Evolutionary conservation across 2,888 invertebrate genomes (phyloP).

Genomic region (Peribatodes rhomboidaria): DNA sequence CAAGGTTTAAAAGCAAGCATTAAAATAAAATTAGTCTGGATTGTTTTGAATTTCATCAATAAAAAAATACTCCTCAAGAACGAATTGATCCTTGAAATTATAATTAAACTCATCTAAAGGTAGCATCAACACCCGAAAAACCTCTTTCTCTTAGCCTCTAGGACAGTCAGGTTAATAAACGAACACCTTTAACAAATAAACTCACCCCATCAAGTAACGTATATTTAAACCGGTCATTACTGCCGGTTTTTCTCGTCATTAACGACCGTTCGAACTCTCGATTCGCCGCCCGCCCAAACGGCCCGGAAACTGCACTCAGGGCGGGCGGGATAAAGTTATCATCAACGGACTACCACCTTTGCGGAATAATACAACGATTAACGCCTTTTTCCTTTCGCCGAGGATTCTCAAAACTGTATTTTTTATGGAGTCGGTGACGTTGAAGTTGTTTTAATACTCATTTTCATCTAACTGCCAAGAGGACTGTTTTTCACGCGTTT

Average conservation of each 20-base stretch:
- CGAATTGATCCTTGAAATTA: no score
- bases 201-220: conserved; percentile 11
- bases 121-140: no score
- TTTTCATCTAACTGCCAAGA: background rate
- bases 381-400: conserved; percentile 31
- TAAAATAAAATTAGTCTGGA: no score
- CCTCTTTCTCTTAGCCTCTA: background rate
- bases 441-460: background rate
- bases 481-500: no score
- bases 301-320: conserved; percentile 44
- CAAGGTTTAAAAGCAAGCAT: no score
- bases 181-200: conserved; percentile 18
- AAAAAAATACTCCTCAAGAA: no score
- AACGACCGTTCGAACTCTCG: conserved; percentile 59
- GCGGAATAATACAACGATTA: conserved; percentile 48
- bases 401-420: conserved; percentile 24
- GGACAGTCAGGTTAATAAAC: background rate
- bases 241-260: conserved; percentile 53
- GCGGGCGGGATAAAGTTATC: conserved; percentile 54
- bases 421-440: background rate
- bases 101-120: no score
- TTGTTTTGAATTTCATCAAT: no score
- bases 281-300: conserved; percentile 53
- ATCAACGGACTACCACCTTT: conserved; percentile 53
- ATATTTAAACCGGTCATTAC: conserved; percentile 39